Percentiles rank a stretch among this genome's conserved stretches.
Conservation (phyloP, 2,797 vertebrate genomes). For the Gymnocypris eckloni region DNA sequence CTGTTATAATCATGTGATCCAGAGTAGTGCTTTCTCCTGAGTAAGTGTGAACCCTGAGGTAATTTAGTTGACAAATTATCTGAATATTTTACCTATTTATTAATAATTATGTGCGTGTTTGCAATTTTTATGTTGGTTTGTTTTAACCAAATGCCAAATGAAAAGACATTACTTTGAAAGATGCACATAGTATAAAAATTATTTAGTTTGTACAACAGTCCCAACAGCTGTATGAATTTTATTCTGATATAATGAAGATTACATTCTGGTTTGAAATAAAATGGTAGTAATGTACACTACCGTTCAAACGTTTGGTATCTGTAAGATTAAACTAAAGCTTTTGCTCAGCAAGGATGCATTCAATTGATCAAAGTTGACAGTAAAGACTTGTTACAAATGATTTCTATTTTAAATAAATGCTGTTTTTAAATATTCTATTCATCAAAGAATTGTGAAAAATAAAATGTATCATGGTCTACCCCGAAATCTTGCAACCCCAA, state of each 20-base stretch:
- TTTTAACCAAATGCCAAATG: background rate
- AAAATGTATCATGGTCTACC: background rate
- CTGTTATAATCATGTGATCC: background rate
- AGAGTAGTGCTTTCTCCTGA: background rate
- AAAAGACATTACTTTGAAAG: background rate
- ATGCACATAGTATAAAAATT: background rate
- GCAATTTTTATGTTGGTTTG: background rate
- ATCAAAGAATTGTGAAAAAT: background rate
- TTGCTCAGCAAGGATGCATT: too few relatives aligned
- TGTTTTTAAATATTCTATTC: background rate
- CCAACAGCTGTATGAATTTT: background rate
- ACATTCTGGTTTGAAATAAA: background rate
- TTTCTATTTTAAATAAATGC: background rate
- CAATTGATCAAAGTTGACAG: background rate
- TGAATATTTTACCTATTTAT: background rate
- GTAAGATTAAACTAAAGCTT: background rate
- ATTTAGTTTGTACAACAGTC: background rate
- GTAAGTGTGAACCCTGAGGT: background rate
- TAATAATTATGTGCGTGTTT: background rate
- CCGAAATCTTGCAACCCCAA: background rate
- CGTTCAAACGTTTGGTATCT: background rate
- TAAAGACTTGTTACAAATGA: background rate
- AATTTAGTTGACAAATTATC: background rate
- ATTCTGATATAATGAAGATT: background rate
- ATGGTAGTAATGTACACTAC: background rate